Evolutionary conservation across 2,113 vertebrate species (phyloP), one percentile per base, ranked within the genome.

Genomic region (Coptodon rendalli): DNA sequence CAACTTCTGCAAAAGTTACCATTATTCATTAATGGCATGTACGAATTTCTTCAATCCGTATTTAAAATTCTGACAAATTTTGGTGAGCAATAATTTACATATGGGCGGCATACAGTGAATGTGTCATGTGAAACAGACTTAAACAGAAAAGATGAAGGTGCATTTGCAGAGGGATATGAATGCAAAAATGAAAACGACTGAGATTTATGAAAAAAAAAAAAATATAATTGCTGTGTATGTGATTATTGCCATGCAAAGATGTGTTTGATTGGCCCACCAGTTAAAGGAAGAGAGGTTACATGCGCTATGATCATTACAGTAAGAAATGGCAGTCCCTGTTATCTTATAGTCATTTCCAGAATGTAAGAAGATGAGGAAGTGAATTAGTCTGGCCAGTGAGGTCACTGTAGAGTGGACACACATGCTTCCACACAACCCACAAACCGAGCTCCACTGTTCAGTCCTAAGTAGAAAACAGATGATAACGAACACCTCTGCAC

Each of bases 401-500:
- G 76, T 90, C 83, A 86, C 9, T 36, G 86, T 86, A 84, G 82
- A 86, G 71, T 24, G 22, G 83, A 87, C 80, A 80, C 61, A 66
- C 61, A 68, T 13, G 61, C 61, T 38, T 68, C 19, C 61, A 68
- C 61, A 38, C 61, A 66, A 66, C 27, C 66, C 11, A 78, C 29
- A 16, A 4, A 83, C 40, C 2, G 2, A 48, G 45, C 43, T 89
- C 29, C 34, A 19, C 79, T 63, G 82, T 89, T 84, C 31, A 5
- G n/a, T 80, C 85, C 59, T 54, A 85, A 86, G 86, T 83, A 87
- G 84, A 89, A 89, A 90, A 86, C 66, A 80, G 73, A 81, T 83
- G 83, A 93, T 92, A 87, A 88, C 36, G 6, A 89, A 87, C 85
- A 91, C 86, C 90, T 88, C 66, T 88, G 85, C 59, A 91, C 87